A percentile compares a stretch with the other conserved stretches of the same genome.
Evolutionary conservation across 2,888 invertebrate species (phyloP).

Genomic region (Arenicola marina): DNA sequence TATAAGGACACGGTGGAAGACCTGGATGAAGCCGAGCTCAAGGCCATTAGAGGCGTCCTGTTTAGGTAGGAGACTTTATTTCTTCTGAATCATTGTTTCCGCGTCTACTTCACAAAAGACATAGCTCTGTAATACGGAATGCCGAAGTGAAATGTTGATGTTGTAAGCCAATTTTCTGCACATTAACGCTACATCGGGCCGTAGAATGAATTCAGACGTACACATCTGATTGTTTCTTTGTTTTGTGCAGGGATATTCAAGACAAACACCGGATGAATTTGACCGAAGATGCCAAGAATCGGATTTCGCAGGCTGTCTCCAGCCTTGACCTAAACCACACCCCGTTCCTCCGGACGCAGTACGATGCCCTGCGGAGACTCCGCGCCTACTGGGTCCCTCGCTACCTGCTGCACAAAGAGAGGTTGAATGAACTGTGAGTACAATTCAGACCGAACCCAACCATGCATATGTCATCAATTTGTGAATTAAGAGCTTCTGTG

Average conservation of each 20-base stretch:
- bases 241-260: conserved; percentile 59
- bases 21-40: conserved; percentile 48
- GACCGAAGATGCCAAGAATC: conserved; percentile 53
- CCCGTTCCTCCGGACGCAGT: conserved; percentile 60
- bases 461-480: no score
- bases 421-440: conserved; percentile 37
- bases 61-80: conserved; percentile 45
- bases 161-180: no score
- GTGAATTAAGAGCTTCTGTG: no score
- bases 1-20: conserved; percentile 59
- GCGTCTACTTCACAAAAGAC: no score
- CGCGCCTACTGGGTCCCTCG: conserved; percentile 60
- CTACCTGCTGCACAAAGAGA: conserved; percentile 56
- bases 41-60: conserved; percentile 50
- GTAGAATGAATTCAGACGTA: no score
- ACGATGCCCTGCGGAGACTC: conserved; percentile 58
- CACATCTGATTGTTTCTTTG: no score
- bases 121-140: no score
- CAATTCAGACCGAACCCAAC: no score
- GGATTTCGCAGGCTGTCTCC: conserved; percentile 48
- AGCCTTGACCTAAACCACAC: conserved; percentile 54
- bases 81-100: no score
- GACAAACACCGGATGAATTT: conserved; percentile 58
- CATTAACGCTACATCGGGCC: no score
- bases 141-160: no score